Base-by-base conservation (phyloP, 2,113 vertebrate species). In the Oreochromis spilurus region DNA sequence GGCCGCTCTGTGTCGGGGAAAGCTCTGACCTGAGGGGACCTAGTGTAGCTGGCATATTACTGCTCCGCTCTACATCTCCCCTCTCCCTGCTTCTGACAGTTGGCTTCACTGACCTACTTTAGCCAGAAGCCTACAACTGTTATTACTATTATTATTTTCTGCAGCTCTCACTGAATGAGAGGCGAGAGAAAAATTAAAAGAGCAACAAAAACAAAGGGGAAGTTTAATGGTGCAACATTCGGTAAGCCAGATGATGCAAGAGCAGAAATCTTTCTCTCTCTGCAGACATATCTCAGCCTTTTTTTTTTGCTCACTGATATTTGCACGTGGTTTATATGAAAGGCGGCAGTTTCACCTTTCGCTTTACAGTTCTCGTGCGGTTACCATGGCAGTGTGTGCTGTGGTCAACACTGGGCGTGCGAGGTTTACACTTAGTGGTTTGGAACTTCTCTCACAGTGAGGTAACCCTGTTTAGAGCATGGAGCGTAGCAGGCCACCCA, bases 101-200 rank as follows among this genome's bases (percentile, higher is more conserved):
- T 89, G 91, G 87, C 91, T 91, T 84, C 84, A 93, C 83, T 96
- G 95, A 95, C 96, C 96, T 95, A 96, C 90, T 96, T 96, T 87
- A 88, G 34, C 88, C 79, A 78, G 82, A 80, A 79, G 65, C 77
- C 72, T 83, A 75, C 81, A 67, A 58, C 72, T 54, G 48, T 62
- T 77, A 43, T 87, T 81, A 83, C 90, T 58, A 52, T 70, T 77
- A 53, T 88, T 81, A 87, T 89, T 84, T 89, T 48, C 70, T 82
- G 78, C 78, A 36, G 53, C 62, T 85, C 57, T 81, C 31, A 17
- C 60, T 14, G 11, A 72, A 43, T 24, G 16, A 29, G 8, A 4
- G 52, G 31, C 14, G 19, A 48, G 16, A 38, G 13, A 67, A 72
- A 9, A 79, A 78, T 29, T n/a, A 50, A 70, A 13, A 2, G 43